Conservation (phyloP, 1,140 invertebrate genomes). For the Pygmarrhopalites habei region DNA sequence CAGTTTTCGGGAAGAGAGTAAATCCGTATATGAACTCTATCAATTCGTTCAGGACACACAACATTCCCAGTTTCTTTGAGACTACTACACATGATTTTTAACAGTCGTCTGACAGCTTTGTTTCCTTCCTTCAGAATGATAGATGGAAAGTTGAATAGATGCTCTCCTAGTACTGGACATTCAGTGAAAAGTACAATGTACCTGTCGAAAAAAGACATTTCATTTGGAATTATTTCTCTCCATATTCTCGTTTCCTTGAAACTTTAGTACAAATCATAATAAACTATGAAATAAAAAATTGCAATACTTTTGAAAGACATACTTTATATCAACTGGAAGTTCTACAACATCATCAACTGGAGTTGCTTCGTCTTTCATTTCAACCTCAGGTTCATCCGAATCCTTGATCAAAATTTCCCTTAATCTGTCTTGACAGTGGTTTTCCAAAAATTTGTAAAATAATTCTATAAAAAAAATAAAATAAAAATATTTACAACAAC, state of each 20-base stretch:
- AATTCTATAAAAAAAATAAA: slow-evolving; percentile 13
- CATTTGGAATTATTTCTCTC: no score
- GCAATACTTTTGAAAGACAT: neutral
- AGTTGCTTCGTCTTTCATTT: slow-evolving; percentile 33
- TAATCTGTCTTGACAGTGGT: slow-evolving; percentile 40
- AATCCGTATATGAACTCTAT: slow-evolving; percentile 58
- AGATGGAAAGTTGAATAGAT: slow-evolving; percentile 52
- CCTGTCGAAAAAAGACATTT: slow-evolving; percentile 45
- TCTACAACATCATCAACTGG: neutral
- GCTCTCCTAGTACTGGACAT: slow-evolving; percentile 51
- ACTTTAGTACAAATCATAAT: neutral
- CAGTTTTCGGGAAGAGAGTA: slow-evolving; percentile 54
- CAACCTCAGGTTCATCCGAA: slow-evolving; percentile 42
- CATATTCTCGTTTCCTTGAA: no score
- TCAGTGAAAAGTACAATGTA: slow-evolving; percentile 57
- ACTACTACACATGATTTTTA: slow-evolving; percentile 50
- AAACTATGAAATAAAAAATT: slow-evolving; percentile 39
- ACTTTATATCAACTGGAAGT: neutral
- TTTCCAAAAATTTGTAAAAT: slow-evolving; percentile 37
- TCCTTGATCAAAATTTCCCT: slow-evolving; percentile 41
- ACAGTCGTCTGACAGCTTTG: slow-evolving; percentile 53
- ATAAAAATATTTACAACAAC: neutral
- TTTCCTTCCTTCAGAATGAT: slow-evolving; percentile 56
- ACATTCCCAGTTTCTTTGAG: slow-evolving; percentile 39
- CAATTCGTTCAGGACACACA: slow-evolving; percentile 49